Evolutionary conservation across 2,797 vertebrate genomes (phyloP), one percentile per base, ranked within the genome.

Genomic region (Australoheros facetus): DNA sequence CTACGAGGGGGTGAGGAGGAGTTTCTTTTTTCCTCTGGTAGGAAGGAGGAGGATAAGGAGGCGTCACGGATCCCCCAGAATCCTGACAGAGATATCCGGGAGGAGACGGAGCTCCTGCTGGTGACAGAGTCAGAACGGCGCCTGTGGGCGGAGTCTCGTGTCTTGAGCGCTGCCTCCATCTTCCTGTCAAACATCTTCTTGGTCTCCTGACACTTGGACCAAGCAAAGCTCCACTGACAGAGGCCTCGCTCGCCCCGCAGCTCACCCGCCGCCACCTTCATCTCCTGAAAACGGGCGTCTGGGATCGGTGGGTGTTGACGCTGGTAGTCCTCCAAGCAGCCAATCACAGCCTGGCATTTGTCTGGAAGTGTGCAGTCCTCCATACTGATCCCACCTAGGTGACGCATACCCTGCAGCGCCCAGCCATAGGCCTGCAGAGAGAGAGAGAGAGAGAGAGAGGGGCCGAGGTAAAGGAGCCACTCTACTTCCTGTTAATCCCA

Each of bases 151-250:
- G 89, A 90, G 70, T 87, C 87, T 8, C 75, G 89, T 3, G 95
- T 91, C 85, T 94, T 91, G 51, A 97, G 69, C 0, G 95, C 96
- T 0, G 91, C 94, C 87, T 97, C 97, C 1, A 97, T 95, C 89
- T 97, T 99, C 93, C 95, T 96, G 86, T 97, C 96, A 21, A 98
- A 96, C 89, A 96, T 96, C 85, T 94, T 93, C 86, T 95, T 95
- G 55, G 97, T 97, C 88, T 99, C 97, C 90, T 97, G 97, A 88
- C 97, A 99, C 87, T 94, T 96, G 8, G 96, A 95, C 97, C 97
- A 97, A 1, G 97, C 96, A 0, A 96, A 95, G 85, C 95, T 97
- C 96, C 97, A 98, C 88, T 97, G 97, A 57, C 96, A 95, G 76
- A 97, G 94, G n/a, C 96, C 96, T 7, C 88, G 93, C 30, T 97